These are phyloP conservation scores for Xyrichtys novacula DNA, from an alignment of 2,797 vertebrate genomes.

Conservation along the genomic window DNA sequence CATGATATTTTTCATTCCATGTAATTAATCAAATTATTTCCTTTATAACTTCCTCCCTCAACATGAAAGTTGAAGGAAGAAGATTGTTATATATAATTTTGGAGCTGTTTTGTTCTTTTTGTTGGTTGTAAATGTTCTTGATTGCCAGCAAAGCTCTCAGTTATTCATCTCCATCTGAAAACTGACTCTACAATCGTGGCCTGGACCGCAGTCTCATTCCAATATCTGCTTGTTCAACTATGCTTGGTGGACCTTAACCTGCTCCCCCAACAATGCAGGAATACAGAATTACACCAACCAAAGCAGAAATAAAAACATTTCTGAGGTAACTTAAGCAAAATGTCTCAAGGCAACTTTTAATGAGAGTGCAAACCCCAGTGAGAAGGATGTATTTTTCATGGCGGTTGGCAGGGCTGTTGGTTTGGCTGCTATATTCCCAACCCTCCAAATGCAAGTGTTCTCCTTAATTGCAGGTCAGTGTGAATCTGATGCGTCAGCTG, in stretches of 20 bases:
- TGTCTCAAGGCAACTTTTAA: conserved; percentile 57
- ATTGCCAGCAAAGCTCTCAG: background rate
- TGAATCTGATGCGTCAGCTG: conserved; percentile 78
- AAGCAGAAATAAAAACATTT: background rate
- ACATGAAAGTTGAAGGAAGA: background rate
- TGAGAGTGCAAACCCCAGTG: conserved; percentile 39
- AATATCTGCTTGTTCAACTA: background rate
- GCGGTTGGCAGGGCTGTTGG: conserved; percentile 37
- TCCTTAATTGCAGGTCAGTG: conserved; percentile 82
- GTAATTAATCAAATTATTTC: no score
- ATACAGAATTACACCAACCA: conserved; percentile 5
- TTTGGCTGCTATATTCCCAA: conserved; percentile 37
- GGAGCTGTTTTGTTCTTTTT: no score
- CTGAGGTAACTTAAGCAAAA: conserved; percentile 40
- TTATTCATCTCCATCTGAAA: background rate
- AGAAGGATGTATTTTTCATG: conserved; percentile 26
- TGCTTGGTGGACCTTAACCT: background rate
- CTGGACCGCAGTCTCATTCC: background rate
- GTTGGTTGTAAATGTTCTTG: no score
- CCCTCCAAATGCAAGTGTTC: conserved; percentile 74
- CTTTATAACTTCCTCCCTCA: background rate
- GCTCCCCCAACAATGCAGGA: background rate
- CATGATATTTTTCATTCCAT: no score
- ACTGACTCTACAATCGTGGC: background rate
- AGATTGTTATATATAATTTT: background rate